Evolutionary conservation across 2,888 invertebrate species (phyloP).

Genomic region (Leptinotarsa juncta): DNA sequence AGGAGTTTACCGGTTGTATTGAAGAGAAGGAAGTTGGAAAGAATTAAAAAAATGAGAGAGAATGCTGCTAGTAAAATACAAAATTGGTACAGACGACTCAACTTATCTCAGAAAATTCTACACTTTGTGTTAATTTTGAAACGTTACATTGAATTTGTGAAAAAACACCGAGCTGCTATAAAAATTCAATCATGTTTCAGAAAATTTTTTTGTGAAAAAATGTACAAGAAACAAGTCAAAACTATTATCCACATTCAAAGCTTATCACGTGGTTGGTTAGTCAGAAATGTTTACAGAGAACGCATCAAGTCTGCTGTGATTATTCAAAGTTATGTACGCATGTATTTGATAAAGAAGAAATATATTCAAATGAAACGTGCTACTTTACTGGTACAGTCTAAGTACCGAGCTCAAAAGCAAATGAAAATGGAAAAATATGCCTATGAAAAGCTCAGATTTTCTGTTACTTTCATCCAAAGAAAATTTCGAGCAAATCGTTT

Average conservation of each 20-base stretch:
- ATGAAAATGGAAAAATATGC: slow-evolving; percentile 53
- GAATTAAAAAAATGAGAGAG: slow-evolving; percentile 64
- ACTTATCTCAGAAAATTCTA: slow-evolving; percentile 43
- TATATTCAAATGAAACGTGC: slow-evolving; percentile 44
- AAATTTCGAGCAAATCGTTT: slow-evolving; percentile 66
- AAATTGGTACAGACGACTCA: slow-evolving; percentile 68
- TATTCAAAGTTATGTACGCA: slow-evolving; percentile 65
- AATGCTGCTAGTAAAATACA: slow-evolving; percentile 73
- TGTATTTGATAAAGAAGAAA: slow-evolving; percentile 49
- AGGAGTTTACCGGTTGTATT: slow-evolving; percentile 72
- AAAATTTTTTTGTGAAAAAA: slow-evolving; percentile 54
- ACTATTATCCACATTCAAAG: slow-evolving; percentile 53
- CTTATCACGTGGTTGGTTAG: slow-evolving; percentile 49
- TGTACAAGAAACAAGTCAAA: slow-evolving; percentile 44
- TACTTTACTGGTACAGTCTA: slow-evolving; percentile 40
- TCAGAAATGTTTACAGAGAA: slow-evolving; percentile 45
- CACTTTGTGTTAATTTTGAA: slow-evolving; percentile 56
- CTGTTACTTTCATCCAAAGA: slow-evolving; percentile 64
- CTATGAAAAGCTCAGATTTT: slow-evolving; percentile 48
- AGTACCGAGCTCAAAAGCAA: slow-evolving; percentile 50
- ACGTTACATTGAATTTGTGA: slow-evolving; percentile 62
- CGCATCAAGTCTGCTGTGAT: slow-evolving; percentile 40
- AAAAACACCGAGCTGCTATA: slow-evolving; percentile 64
- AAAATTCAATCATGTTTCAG: slow-evolving; percentile 70
- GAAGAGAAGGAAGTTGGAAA: slow-evolving; percentile 64